Evolutionary conservation across 2,113 vertebrate species (phyloP), one percentile per base, ranked within the genome.

Genomic region (Siniperca knerii): DNA sequence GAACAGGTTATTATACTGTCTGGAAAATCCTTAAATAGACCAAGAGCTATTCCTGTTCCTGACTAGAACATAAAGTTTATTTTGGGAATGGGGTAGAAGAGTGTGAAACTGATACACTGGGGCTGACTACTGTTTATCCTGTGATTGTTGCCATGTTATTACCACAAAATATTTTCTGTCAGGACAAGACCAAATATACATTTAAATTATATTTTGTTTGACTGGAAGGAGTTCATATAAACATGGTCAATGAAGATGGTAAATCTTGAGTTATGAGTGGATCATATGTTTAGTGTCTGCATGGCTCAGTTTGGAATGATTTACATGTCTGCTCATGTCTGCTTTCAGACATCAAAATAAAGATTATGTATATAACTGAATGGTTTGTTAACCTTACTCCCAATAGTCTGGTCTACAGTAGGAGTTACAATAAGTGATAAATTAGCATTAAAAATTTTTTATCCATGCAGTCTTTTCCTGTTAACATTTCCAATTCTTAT

Each of bases 11-110:
- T 77, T 75, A 68, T 60, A 65, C 52, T 86, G 80, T 80, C 52
- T 61, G 66, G 81, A 75, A 86, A 75, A 48, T 50, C 92, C 89
- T 81, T 81, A 94, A 95, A 94, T 94, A 95, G 93, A 90, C 60
- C 50, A 54, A 46, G 71, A 83, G 84, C 84, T 93, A 89, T 89
- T 94, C 82, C 79, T 86, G 88, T 83, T 87, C 87, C 81, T 78
- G 74, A 83, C 86, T 89, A 85, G 81, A 81, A 64, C 76, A 58
- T 61, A 44, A 52, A 29, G 83, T 80, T 87, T 96, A 96, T 96
- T 96, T 95, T 90, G 86, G 93, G 93, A 90, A 82, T 80, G 70
- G 62, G 86, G 71, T 82, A 83, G 92, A 90, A 83, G 90, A 70
- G 83, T 44, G 84, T 84, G 93, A 92, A 91, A 90, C 69, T 76